A percentile compares a stretch with the other conserved stretches of the same genome.
phyloP scores from a whole-genome alignment of 2,888 invertebrate genomes.

The Lumbricus terrestris region DNA sequence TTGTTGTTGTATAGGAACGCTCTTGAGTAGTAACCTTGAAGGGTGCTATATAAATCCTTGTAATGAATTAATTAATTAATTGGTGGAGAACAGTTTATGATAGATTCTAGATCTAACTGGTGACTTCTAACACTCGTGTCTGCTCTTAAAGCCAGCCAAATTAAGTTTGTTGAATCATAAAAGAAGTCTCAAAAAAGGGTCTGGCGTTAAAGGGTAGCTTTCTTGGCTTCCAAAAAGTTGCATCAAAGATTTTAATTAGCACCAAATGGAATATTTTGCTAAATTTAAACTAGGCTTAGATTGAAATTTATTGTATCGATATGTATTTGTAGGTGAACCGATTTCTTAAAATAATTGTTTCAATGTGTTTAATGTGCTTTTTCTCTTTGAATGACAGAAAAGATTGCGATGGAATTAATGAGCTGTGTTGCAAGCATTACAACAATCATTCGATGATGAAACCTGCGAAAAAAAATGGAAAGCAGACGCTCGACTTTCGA shows the following conservation, averaged over 20 bases:
- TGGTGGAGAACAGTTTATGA: background rate
- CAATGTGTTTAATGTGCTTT: too few species aligned
- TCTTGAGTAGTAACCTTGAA: too few species aligned
- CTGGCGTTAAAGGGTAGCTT: too few species aligned
- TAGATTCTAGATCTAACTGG: background rate
- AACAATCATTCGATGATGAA: constrained; percentile 41
- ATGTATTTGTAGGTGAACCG: background rate
- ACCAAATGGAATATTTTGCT: too few species aligned
- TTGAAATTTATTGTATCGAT: background rate
- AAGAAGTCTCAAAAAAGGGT: too few species aligned
- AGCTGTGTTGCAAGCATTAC: constrained; percentile 48
- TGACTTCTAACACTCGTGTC: too few species aligned
- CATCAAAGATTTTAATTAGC: background rate
- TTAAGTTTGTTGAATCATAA: background rate
- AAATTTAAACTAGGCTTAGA: too few species aligned
- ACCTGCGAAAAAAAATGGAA: constrained; percentile 13
- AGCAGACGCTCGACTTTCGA: constrained; percentile 40
- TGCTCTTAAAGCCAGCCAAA: background rate
- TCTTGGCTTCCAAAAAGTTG: too few species aligned
- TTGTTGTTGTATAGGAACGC: too few species aligned
- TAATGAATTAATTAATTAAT: too few species aligned
- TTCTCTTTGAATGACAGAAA: constrained; percentile 40
- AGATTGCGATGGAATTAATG: constrained; percentile 49
- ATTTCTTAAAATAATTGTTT: too few species aligned
- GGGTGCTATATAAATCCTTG: too few species aligned